Conservation (phyloP, 2,113 vertebrate species). For the Gymnarchus niloticus region DNA sequence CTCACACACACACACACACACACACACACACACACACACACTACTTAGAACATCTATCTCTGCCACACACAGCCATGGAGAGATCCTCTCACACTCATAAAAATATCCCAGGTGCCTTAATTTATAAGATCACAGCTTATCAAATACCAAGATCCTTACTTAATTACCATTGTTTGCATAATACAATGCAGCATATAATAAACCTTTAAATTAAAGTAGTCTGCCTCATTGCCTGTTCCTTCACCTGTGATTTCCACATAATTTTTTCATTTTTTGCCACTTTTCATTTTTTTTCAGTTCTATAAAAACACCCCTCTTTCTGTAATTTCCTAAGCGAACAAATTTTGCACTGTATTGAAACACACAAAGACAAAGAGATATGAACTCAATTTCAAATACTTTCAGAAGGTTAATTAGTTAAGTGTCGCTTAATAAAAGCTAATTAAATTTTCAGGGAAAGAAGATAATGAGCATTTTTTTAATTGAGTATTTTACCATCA, state of each 20-base stretch:
- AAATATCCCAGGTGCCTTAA: not conserved
- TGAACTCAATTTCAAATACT: conserved; percentile 20
- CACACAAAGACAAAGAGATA: conserved; percentile 4
- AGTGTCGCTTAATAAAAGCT: conserved; percentile 23
- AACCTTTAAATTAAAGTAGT: not conserved
- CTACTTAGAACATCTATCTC: not conserved
- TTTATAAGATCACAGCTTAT: conserved; percentile 7
- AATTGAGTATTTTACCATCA: conserved; percentile 21
- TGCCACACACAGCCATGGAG: not conserved
- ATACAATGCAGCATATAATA: not conserved
- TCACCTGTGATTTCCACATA: not conserved
- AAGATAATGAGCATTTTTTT: conserved; percentile 23
- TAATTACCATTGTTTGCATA: conserved; percentile 6
- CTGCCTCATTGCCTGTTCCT: not conserved
- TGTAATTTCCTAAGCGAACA: not conserved
- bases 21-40: not conserved
- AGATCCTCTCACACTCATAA: conserved; percentile 9
- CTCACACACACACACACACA: not conserved
- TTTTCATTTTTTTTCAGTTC: not conserved
- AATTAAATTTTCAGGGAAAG: conserved; percentile 23
- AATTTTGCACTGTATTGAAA: conserved; percentile 12
- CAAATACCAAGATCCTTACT: not conserved
- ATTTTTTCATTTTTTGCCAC: not conserved
- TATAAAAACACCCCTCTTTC: not conserved
- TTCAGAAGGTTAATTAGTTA: conserved; percentile 28